Evolutionary conservation across 2,113 vertebrate species (phyloP).

Genomic region (Vanacampus margaritifer): DNA sequence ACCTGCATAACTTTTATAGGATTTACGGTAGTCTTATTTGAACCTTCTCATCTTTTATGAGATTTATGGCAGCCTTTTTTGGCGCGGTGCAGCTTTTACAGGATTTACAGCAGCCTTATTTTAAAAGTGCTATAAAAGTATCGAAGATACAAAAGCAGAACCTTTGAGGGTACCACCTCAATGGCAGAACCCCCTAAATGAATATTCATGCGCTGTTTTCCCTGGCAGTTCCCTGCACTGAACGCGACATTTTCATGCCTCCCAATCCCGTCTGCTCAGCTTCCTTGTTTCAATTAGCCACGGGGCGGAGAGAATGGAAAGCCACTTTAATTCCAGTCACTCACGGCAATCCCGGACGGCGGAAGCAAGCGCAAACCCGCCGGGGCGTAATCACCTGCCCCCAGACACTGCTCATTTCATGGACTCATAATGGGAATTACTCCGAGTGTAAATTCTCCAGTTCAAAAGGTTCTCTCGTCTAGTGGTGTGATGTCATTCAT

Average conservation of each 20-base stretch:
- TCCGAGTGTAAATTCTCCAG: constrained; percentile 41
- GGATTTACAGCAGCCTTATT: background rate
- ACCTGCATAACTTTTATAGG: background rate
- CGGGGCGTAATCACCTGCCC: constrained; percentile 59
- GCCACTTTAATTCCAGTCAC: constrained; percentile 67
- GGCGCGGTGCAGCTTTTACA: background rate
- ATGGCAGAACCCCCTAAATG: background rate
- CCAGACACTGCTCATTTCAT: constrained; percentile 62
- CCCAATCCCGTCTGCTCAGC: constrained; percentile 24
- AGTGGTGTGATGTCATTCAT: constrained; percentile 30
- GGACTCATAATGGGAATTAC: constrained; percentile 51
- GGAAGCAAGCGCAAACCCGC: constrained; percentile 35
- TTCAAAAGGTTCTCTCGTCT: constrained; percentile 30
- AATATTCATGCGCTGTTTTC: constrained; percentile 8
- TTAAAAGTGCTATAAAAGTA: background rate
- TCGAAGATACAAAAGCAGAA: background rate
- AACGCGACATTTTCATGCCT: constrained; percentile 37
- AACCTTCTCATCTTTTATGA: background rate
- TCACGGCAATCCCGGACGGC: constrained; percentile 50
- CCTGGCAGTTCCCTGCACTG: constrained; percentile 10
- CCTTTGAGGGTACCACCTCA: background rate
- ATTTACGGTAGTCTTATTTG: background rate
- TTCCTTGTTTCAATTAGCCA: constrained; percentile 71
- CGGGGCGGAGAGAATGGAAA: constrained; percentile 60
- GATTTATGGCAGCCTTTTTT: background rate